Evolutionary conservation across 2,797 vertebrate species (phyloP).

Genomic region (Phalloptychus januarius): DNA sequence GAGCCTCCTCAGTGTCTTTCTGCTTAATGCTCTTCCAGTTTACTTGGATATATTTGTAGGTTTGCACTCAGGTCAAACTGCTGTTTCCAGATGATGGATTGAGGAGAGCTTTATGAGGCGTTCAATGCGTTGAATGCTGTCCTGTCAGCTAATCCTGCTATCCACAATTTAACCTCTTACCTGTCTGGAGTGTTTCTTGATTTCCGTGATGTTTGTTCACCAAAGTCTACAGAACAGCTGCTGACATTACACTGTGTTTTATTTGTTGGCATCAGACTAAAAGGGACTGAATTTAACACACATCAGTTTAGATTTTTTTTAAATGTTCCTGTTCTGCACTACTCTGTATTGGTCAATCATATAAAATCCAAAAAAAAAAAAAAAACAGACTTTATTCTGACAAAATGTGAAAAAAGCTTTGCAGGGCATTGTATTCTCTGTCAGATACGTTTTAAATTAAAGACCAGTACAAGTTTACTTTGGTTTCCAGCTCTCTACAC

Average conservation of each 20-base stretch:
- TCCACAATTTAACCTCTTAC: neutral
- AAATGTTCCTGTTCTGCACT: neutral
- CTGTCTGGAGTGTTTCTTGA: neutral
- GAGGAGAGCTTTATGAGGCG: neutral
- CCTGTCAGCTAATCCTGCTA: neutral
- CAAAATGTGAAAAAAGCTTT: neutral
- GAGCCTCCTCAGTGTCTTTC: neutral
- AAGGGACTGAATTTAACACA: neutral
- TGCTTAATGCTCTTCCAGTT: neutral
- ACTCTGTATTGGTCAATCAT: neutral
- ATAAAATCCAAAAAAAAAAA: neutral
- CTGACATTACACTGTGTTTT: neutral
- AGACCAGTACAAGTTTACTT: slow-evolving; percentile 74
- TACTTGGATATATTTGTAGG: neutral
- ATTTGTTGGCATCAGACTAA: neutral
- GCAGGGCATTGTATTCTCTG: neutral
- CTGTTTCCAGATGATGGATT: neutral
- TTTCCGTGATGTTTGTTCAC: neutral
- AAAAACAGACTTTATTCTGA: neutral
- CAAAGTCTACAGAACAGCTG: neutral
- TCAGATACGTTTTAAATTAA: slow-evolving; percentile 43
- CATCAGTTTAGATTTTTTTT: neutral
- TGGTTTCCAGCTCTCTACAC: slow-evolving; percentile 79
- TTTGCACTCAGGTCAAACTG: neutral
- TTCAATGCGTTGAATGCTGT: neutral